A percentile compares a stretch with the other conserved stretches of the same genome.
These are phyloP conservation scores for Gadus macrocephalus DNA, from an alignment of 2,113 vertebrate species.

Conservation along the genomic window DNA sequence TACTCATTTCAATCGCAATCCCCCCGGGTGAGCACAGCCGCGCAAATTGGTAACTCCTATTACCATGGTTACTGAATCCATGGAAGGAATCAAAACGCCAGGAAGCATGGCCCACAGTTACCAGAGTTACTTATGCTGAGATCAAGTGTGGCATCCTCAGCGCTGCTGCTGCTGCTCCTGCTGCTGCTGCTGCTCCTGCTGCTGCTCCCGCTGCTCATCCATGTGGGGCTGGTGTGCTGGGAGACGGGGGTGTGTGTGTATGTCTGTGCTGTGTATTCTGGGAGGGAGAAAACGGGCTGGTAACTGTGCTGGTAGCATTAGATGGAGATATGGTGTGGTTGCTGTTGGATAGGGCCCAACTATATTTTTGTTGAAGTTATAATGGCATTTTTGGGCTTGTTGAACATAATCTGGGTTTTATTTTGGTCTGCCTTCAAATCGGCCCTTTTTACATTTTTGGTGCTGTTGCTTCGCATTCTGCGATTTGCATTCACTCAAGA, in stretches of 20 bases:
- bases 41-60: constrained; percentile 55
- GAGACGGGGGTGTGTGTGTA: not conserved
- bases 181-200: not conserved
- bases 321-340: not conserved
- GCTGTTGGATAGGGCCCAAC: constrained; percentile 5
- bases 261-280: not conserved
- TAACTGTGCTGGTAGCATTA: not conserved
- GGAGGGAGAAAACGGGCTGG: no score
- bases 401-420: no score
- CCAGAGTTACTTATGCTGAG: constrained; percentile 39
- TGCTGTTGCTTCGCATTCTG: no score
- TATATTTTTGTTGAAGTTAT: not conserved
- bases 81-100: constrained; percentile 37
- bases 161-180: not conserved
- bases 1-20: constrained; percentile 38
- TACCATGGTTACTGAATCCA: constrained; percentile 64
- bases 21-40: constrained; percentile 39
- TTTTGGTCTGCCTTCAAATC: no score
- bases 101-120: constrained; percentile 37
- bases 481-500: no score
- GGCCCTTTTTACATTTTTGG: no score
- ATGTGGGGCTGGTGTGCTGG: constrained; percentile 19
- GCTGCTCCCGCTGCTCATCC: constrained; percentile 3
- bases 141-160: constrained; percentile 44
- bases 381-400: no score